Evolutionary conservation across 2,113 vertebrate species (phyloP).

Genomic region (Hippopotamus amphibius): DNA sequence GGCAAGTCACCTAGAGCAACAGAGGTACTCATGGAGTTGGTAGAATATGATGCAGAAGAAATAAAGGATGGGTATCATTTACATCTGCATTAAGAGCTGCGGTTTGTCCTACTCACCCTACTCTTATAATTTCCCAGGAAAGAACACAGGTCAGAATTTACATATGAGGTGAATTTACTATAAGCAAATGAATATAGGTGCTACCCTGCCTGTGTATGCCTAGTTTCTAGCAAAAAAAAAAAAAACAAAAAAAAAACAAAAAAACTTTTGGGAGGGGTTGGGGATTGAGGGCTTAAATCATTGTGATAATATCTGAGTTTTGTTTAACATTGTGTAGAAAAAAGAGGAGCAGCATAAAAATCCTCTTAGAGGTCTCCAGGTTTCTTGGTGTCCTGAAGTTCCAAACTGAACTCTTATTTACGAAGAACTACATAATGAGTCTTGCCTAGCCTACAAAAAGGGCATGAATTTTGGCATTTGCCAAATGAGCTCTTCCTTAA

Average conservation of each 20-base stretch:
- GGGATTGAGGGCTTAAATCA: neutral
- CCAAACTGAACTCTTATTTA: neutral
- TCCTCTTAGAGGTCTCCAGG: neutral
- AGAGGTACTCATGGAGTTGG: neutral
- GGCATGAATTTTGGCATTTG: neutral
- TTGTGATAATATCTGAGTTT: neutral
- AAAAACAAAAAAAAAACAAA: neutral
- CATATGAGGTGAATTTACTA: neutral
- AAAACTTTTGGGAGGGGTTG: neutral
- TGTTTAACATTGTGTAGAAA: neutral
- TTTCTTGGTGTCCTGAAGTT: neutral
- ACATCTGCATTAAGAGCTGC: fast-evolving
- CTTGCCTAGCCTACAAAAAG: neutral
- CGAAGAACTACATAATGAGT: neutral
- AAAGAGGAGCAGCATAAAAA: neutral
- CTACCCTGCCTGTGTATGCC: neutral
- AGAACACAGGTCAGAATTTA: neutral
- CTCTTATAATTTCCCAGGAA: neutral
- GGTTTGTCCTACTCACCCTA: neutral
- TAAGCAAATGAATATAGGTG: neutral
- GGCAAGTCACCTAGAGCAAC: neutral
- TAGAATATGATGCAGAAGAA: neutral
- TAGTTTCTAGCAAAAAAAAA: neutral
- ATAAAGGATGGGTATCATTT: neutral
- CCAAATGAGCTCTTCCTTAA: neutral